These are phyloP conservation scores for Hydrotaea diabolus DNA, from an alignment of 2,888 invertebrate genomes.

Conservation along the genomic window DNA sequence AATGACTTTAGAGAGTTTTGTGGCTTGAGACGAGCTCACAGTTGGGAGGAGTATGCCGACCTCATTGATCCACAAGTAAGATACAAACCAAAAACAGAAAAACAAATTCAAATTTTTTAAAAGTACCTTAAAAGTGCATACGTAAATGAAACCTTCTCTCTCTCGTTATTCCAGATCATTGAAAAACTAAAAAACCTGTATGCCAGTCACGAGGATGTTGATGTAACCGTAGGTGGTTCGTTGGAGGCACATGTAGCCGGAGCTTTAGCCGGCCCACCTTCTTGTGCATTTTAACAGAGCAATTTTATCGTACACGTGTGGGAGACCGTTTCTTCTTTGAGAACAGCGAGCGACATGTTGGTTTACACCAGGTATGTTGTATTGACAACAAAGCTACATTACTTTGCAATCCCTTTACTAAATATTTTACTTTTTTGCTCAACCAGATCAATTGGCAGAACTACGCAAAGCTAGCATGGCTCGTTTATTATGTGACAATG, in stretches of 20 bases:
- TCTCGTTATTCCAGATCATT: slow-evolving; percentile 80
- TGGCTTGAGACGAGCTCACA: slow-evolving; percentile 85
- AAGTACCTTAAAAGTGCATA: not conserved
- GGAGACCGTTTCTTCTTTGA: slow-evolving; percentile 95
- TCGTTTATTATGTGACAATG: slow-evolving; percentile 90
- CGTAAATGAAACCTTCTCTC: not conserved
- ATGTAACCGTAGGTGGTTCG: slow-evolving; percentile 91
- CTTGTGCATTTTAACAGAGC: slow-evolving; percentile 92
- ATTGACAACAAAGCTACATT: not conserved
- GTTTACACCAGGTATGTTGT: slow-evolving; percentile 83
- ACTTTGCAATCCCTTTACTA: slow-evolving; percentile 14
- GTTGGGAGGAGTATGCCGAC: slow-evolving; percentile 87
- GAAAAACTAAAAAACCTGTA: slow-evolving; percentile 85
- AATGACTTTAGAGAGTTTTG: slow-evolving; percentile 89
- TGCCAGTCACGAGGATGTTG: slow-evolving; percentile 89
- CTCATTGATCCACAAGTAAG: slow-evolving; percentile 84
- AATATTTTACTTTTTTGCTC: slow-evolving; percentile 11
- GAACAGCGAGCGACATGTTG: slow-evolving; percentile 83
- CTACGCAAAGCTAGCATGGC: slow-evolving; percentile 90
- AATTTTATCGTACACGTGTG: slow-evolving; percentile 91
- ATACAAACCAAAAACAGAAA: not conserved
- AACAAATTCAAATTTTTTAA: not conserved
- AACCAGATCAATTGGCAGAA: slow-evolving; percentile 86
- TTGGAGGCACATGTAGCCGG: slow-evolving; percentile 89
- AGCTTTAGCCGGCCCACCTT: slow-evolving; percentile 93